Percentiles rank a stretch among this genome's conserved stretches.
Evolutionary conservation across 92 coral and sea anemone genomes (phyloP).

Genomic region (Muricea muricata): DNA sequence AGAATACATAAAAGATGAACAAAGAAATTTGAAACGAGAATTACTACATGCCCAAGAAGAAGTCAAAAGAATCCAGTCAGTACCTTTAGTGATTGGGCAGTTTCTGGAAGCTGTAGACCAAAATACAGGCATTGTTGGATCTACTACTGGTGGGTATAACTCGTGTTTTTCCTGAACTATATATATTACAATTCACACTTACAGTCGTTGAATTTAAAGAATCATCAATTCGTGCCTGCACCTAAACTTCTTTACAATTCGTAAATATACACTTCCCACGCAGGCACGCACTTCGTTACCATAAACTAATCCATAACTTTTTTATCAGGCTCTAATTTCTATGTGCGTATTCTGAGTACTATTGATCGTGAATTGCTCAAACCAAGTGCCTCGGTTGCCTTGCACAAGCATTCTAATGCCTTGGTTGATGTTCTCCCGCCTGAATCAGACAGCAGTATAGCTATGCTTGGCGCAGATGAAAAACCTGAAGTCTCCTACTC

Average conservation of each 20-base stretch:
- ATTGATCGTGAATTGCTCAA: constrained; percentile 94
- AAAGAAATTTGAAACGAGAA: constrained; percentile 95
- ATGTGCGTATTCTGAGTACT: constrained; percentile 92
- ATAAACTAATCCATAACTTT: neutral
- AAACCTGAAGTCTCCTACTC: constrained; percentile 89
- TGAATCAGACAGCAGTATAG: constrained; percentile 98
- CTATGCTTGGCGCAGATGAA: constrained; percentile 93
- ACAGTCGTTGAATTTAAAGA: too few species aligned
- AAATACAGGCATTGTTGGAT: constrained; percentile 98
- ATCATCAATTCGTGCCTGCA: too few species aligned
- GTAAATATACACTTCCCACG: too few species aligned
- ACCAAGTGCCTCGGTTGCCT: constrained; percentile 99
- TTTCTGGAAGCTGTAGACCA: constrained; percentile 98
- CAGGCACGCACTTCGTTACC: too few species aligned
- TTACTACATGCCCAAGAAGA: constrained; percentile 98
- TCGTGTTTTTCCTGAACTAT: too few species aligned
- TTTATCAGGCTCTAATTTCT: constrained; percentile 88
- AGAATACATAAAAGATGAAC: constrained; percentile 99
- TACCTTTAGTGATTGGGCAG: constrained; percentile 99
- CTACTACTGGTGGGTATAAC: constrained; percentile 89
- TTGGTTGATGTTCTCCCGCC: constrained; percentile 97
- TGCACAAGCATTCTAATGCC: constrained; percentile 99
- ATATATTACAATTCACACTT: too few species aligned
- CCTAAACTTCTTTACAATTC: too few species aligned
- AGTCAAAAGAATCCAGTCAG: constrained; percentile 98